These are phyloP conservation scores for Solenopsis fugax DNA, from an alignment of 1,140 invertebrate species.

Conservation along the genomic window DNA sequence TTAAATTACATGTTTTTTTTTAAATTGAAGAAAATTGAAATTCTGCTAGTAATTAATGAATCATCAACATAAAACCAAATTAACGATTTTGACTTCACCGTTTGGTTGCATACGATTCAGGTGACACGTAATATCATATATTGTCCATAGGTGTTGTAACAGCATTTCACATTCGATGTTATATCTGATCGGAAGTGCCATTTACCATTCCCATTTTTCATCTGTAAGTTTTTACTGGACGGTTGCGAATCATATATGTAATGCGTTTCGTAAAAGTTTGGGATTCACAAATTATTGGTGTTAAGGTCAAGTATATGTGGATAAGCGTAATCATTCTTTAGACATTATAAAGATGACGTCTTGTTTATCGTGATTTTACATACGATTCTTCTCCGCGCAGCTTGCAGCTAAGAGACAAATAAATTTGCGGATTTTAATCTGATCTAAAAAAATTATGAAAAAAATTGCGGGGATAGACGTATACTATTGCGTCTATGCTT, in stretches of 20 bases:
- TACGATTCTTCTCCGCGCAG: not conserved
- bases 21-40: not conserved
- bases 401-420: not conserved
- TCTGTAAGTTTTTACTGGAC: not conserved
- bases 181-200: constrained; percentile 17
- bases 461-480: not conserved
- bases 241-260: not conserved
- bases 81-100: not conserved
- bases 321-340: not conserved
- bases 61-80: not conserved
- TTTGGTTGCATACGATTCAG: constrained; percentile 3
- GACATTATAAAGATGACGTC: not conserved
- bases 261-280: not conserved
- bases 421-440: not conserved
- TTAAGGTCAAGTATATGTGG: constrained; percentile 32
- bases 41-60: not conserved
- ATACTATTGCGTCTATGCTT: too few species aligned
- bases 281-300: constrained; percentile 40
- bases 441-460: not conserved
- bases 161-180: not conserved
- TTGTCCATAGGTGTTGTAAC: constrained; percentile 38
- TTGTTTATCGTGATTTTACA: not conserved
- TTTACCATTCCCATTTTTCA: constrained; percentile 1
- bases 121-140: constrained; percentile 10
- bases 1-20: not conserved